These are phyloP conservation scores for Aradophagus sp. DNA, from an alignment of 1,140 invertebrate species.

Conservation along the genomic window DNA sequence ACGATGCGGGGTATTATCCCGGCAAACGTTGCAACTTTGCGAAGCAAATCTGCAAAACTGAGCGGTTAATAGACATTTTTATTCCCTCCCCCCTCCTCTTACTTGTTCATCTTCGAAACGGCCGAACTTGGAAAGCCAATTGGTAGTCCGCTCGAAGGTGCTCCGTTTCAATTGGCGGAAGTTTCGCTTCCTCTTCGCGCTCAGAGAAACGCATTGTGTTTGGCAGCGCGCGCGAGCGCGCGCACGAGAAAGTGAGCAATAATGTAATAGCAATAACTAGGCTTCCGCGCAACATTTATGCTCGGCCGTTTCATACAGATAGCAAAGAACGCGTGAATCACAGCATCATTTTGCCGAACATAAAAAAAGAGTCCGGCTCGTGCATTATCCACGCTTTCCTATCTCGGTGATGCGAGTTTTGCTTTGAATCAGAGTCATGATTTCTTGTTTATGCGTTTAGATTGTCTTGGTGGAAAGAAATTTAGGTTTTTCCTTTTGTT, in stretches of 20 bases:
- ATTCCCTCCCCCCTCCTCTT: too few species aligned
- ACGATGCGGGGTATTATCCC: neutral
- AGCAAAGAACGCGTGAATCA: constrained; percentile 23
- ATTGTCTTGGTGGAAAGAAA: too few species aligned
- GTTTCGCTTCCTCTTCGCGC: constrained; percentile 65
- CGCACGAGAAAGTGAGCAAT: constrained; percentile 49
- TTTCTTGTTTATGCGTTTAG: too few species aligned
- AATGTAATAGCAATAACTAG: too few species aligned
- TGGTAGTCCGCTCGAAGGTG: constrained; percentile 7
- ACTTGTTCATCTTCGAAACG: too few species aligned
- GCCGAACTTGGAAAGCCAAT: constrained; percentile 2
- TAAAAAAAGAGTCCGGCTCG: too few species aligned
- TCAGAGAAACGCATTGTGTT: constrained; percentile 54
- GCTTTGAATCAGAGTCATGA: too few species aligned
- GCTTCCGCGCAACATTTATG: constrained; percentile 44
- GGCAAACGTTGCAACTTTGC: too few species aligned
- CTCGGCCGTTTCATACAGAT: constrained; percentile 30
- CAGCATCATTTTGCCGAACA: constrained; percentile 11
- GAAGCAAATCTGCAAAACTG: too few species aligned
- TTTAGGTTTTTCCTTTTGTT: too few species aligned
- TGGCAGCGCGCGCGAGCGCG: constrained; percentile 41
- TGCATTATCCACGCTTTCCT: constrained; percentile 13
- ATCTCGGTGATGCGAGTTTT: too few species aligned
- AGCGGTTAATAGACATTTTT: too few species aligned
- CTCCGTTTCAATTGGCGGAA: constrained; percentile 50